phyloP scores from a whole-genome alignment of 2,113 vertebrate species.

The Protobothrops flavoviridis region DNA sequence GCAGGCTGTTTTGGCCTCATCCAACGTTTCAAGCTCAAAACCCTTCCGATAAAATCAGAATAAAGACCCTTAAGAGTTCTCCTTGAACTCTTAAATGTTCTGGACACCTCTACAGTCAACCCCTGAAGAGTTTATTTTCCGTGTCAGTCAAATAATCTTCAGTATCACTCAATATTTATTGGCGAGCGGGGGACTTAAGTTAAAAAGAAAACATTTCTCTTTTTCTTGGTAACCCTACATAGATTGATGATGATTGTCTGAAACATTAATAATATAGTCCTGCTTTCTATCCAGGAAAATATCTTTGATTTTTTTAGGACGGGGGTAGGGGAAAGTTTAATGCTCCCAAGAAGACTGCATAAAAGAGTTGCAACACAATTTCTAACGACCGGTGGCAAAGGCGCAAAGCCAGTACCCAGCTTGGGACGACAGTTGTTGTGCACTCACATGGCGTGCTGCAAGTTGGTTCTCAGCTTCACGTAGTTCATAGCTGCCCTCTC shows the following conservation, averaged over 20 bases:
- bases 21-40: neutral
- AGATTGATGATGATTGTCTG: neutral
- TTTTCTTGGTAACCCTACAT: neutral
- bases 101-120: neutral
- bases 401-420: neutral
- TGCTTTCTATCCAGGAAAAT: neutral
- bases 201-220: neutral
- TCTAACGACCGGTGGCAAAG: neutral
- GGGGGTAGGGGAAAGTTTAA: neutral
- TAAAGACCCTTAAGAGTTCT: neutral
- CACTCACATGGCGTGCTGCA: constrained; percentile 98
- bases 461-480: constrained; percentile 96
- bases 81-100: neutral
- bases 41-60: neutral
- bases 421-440: constrained; percentile 4
- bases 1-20: neutral
- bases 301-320: neutral
- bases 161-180: neutral
- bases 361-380: neutral
- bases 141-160: neutral
- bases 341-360: neutral
- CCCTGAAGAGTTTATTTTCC: neutral
- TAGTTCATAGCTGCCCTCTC: constrained; percentile 96
- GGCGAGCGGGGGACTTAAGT: neutral
- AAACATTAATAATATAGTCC: neutral